Evolutionary conservation across 2,797 vertebrate species (phyloP).

Genomic region (Melanotaenia parkinsoni): DNA sequence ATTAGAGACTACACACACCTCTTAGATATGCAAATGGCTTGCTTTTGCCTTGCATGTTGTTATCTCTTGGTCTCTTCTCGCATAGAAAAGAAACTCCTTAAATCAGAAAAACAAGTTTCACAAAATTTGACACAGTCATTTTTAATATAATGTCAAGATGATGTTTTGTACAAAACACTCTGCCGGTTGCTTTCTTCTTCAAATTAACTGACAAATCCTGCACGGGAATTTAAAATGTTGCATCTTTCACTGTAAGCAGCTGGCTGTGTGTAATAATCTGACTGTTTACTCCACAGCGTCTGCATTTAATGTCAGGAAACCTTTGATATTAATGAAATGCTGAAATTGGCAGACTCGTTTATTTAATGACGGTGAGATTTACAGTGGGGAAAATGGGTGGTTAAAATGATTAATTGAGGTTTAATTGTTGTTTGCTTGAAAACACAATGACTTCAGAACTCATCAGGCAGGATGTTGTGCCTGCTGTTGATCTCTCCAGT

Average conservation of each 20-base stretch:
- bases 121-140: no score
- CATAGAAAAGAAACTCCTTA: no score
- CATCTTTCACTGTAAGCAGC: neutral
- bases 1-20: no score
- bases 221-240: slow-evolving; percentile 2
- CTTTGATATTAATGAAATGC: slow-evolving; percentile 29
- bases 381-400: slow-evolving; percentile 1
- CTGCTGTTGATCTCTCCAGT: neutral
- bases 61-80: neutral
- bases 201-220: slow-evolving; percentile 19
- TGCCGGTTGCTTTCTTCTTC: neutral
- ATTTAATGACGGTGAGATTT: slow-evolving; percentile 31
- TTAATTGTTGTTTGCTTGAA: slow-evolving; percentile 38
- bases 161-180: no score
- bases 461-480: slow-evolving; percentile 2
- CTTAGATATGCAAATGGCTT: neutral
- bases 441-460: neutral
- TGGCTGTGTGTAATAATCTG: slow-evolving; percentile 1
- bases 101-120: neutral
- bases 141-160: neutral
- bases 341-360: slow-evolving; percentile 17
- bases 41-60: slow-evolving; percentile 6
- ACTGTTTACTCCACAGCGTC: slow-evolving; percentile 8
- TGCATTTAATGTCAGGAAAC: slow-evolving; percentile 12
- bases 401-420: slow-evolving; percentile 24